Conservation (phyloP, 2,888 invertebrate species). For the Sphaerophoria taeniata region DNA sequence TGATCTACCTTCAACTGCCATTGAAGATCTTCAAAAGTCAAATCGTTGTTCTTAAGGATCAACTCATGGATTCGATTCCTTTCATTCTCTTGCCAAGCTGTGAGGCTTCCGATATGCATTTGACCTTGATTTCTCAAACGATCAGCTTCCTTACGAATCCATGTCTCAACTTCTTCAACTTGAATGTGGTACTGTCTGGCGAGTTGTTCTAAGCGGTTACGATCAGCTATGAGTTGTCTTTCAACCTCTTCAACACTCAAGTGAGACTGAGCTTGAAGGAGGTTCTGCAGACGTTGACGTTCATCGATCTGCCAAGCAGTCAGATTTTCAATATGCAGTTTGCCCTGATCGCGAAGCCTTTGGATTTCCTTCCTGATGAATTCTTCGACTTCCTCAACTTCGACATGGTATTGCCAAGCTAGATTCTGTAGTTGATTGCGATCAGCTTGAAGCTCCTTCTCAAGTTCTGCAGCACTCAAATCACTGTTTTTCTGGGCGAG, state of each 20-base stretch:
- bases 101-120: slow-evolving; percentile 77
- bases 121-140: slow-evolving; percentile 78
- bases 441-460: slow-evolving; percentile 79
- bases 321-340: slow-evolving; percentile 80
- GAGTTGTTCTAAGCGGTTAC: slow-evolving; percentile 79
- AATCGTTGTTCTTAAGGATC: slow-evolving; percentile 78
- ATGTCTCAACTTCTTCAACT: slow-evolving; percentile 80
- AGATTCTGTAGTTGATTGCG: slow-evolving; percentile 78
- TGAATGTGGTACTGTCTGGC: slow-evolving; percentile 79
- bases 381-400: slow-evolving; percentile 79
- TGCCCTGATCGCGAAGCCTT: slow-evolving; percentile 79
- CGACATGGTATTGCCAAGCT: slow-evolving; percentile 80
- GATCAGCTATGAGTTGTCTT: slow-evolving; percentile 79
- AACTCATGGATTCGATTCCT: slow-evolving; percentile 78
- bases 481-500: slow-evolving; percentile 79
- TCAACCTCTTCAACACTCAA: slow-evolving; percentile 79
- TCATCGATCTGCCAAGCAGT: slow-evolving; percentile 80
- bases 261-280: slow-evolving; percentile 78
- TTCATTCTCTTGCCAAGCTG: slow-evolving; percentile 79
- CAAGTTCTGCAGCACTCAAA: slow-evolving; percentile 79
- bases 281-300: slow-evolving; percentile 79
- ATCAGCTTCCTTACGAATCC: slow-evolving; percentile 80
- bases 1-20: slow-evolving; percentile 79
- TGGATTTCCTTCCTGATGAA: slow-evolving; percentile 80
- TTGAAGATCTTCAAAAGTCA: slow-evolving; percentile 79